Base-by-base conservation (phyloP, 2,113 vertebrate species). In the Poeciliopsis occidentalis region DNA sequence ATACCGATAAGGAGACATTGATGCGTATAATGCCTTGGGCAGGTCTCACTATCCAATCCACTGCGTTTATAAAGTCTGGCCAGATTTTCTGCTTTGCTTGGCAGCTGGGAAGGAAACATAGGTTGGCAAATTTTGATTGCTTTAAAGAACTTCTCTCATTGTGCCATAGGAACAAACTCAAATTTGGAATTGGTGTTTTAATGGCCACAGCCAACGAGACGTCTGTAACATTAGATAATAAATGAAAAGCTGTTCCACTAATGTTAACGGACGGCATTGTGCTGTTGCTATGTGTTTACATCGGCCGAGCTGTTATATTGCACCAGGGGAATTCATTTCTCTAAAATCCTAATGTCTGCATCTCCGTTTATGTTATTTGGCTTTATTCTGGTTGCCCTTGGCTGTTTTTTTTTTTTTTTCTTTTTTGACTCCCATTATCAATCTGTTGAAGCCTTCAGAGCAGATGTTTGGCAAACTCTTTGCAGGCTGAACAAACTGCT, bases 401-500 rank as follows among this genome's bases (percentile, higher is more conserved):
- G 77, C 81, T 75, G 85, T 82, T 47, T 44, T 80, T 34, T 34
- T 34, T 34, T 2, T 11, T 37, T 37, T 37, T 37, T 2, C 11
- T 37, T 37, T 80, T 34, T 81, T 81, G 54, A 32, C 37, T 73
- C 67, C 64, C 71, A 80, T 88, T 79, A 83, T 60, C 61, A 61
- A 73, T 66, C 75, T 76, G 84, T 73, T 80, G 44, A 69, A 78
- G 51, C 71, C 69, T 67, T 72, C 61, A 1, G 63, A 85, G 79
- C 87, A 89, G 88, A 90, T 88, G 88, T 88, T 84, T 83, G 32
- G 73, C 67, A 54, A 62, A 67, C 68, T 70, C 44, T 67, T 73
- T 78, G 84, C 39, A 19, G 83, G 64, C 60, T 68, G 69, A 63
- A 80, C 69, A 71, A 85, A 73, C 67, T 12, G 47, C 66, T 81